Evolutionary conservation across 1,140 invertebrate genomes (phyloP), one percentile per base, ranked within the genome.

Genomic region (Drosophila bocqueti): DNA sequence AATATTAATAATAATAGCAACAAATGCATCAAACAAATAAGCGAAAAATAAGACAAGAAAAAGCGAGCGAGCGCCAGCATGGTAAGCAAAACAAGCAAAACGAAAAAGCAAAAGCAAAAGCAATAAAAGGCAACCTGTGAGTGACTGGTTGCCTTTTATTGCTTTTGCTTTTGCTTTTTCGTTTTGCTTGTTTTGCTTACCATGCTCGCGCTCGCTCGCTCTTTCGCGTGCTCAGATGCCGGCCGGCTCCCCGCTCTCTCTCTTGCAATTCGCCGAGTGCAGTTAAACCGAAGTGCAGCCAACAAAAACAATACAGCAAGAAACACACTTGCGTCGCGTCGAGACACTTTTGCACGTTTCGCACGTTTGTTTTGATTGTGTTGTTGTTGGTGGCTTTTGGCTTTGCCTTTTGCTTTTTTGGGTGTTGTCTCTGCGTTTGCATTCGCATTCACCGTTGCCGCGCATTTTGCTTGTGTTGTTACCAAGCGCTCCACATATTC

Each of bases 241-340:
- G 26, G 50, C 60, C 26, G 38, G 50, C 38, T 11, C 11, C 5
- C n/a, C 13, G 4, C 18, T 49, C 50, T 21, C 52, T 40, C 52
- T 40, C 43, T 61, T 55, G 69, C 69, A 69, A 58, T 78, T 62
- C 65, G 79, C 79, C 80, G 79, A 83, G 80, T 83, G 26, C 75
- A 79, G 46, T 83, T 63, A 71, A 50, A 83, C 75, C 65, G 63
- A 58, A 64, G 40, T 76, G 77, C 61, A 69, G 24, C 36, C 62
- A 60, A 54, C 47, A 66, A 66, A 34, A n/a, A 24, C 21, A 36
- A 45, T 8, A 34, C 43, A 24, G 8, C 4, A 16, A 16, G 3
- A 26, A 40, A 21, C 9, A 50, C 40, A 43, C 36, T 54, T 18
- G n/a, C 24, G 46, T 16, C 8, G 31, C 52, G 24, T 18, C 54